Evolutionary conservation across 2,113 vertebrate genomes (phyloP).

Genomic region (Etheostoma cragini): DNA sequence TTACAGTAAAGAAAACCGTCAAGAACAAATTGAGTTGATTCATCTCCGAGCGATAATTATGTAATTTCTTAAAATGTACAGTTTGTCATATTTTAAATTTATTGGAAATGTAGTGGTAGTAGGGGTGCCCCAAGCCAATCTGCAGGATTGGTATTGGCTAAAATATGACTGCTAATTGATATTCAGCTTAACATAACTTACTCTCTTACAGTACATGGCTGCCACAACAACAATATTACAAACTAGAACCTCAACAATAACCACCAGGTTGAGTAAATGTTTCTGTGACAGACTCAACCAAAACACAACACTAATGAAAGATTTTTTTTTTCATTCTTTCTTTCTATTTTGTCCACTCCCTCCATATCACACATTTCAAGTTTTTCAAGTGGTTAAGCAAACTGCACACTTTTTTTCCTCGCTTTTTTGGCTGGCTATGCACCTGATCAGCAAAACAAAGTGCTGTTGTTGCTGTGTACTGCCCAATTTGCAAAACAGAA

Average conservation of each 20-base stretch:
- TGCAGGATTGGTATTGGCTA: background rate
- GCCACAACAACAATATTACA: background rate
- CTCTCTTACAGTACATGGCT: too few relatives aligned
- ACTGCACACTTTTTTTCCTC: background rate
- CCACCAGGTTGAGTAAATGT: background rate
- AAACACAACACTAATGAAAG: background rate
- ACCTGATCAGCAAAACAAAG: constrained; percentile 35
- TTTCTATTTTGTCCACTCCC: background rate
- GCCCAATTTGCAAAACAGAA: constrained; percentile 32
- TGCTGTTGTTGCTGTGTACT: background rate
- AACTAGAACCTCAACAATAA: background rate
- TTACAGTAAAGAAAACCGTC: background rate
- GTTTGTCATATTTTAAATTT: background rate
- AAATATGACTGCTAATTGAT: background rate
- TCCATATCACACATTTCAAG: background rate
- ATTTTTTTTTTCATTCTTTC: background rate
- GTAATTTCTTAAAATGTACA: background rate
- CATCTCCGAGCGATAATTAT: background rate
- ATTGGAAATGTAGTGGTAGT: background rate
- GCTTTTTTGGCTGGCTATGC: background rate
- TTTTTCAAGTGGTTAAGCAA: background rate
- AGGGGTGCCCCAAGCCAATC: background rate
- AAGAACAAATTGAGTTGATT: background rate
- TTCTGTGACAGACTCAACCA: background rate
- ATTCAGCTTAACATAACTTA: background rate